Evolutionary conservation across 2,113 vertebrate species (phyloP).

Genomic region (Calidris pugnax): DNA sequence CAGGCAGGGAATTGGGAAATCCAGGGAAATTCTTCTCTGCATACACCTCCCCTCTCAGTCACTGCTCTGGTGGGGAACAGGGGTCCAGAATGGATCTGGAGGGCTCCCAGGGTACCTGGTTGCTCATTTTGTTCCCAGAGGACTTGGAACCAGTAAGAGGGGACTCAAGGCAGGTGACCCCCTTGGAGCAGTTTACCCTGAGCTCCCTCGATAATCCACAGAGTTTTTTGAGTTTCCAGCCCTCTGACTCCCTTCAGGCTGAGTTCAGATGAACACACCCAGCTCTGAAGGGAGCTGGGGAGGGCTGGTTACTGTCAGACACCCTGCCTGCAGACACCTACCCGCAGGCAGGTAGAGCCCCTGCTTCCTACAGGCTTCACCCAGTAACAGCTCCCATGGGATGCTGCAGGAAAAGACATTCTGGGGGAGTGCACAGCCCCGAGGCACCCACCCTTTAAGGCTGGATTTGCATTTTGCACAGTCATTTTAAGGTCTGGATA

Average conservation of each 20-base stretch:
- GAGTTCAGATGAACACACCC: not conserved
- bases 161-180: not conserved
- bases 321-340: not conserved
- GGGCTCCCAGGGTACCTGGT: too few relatives aligned
- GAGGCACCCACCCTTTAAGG: not conserved
- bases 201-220: not conserved
- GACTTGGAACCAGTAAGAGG: not conserved
- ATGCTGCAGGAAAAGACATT: not conserved
- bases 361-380: not conserved
- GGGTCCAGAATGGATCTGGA: too few relatives aligned
- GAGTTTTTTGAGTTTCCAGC: not conserved
- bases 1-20: not conserved
- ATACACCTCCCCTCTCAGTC: rapidly evolving
- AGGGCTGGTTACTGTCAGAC: not conserved
- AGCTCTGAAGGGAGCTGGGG: not conserved
- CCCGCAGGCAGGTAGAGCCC: rapidly evolving
- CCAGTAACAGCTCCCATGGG: not conserved
- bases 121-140: not conserved
- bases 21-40: not conserved
- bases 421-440: not conserved
- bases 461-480: not conserved
- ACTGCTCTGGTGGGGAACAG: rapidly evolving
- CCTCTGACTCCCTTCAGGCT: not conserved
- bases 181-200: not conserved
- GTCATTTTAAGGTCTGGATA: not conserved